phyloP scores from a whole-genome alignment of 2,113 vertebrate genomes.

The Acanthochromis polyacanthus region DNA sequence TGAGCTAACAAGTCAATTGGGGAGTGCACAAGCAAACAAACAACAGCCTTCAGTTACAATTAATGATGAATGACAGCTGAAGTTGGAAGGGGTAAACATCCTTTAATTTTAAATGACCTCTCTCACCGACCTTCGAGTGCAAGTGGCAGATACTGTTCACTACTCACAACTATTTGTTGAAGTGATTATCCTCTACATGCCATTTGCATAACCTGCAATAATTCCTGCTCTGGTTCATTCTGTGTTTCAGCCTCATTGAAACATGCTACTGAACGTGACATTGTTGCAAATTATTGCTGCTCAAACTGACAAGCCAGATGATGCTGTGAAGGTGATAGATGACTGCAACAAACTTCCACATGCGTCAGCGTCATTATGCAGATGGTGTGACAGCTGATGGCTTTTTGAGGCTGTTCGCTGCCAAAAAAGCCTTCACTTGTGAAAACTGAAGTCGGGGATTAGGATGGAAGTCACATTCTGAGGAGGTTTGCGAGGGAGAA shows the following conservation, averaged over 20 bases:
- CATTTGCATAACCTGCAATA: neutral
- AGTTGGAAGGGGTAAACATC: neutral
- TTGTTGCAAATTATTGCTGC: slow-evolving; percentile 25
- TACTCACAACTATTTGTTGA: neutral
- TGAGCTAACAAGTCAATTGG: neutral
- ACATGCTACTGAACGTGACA: neutral
- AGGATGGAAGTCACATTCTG: slow-evolving; percentile 53
- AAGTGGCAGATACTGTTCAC: neutral
- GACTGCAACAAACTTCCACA: slow-evolving; percentile 50
- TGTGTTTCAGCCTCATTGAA: slow-evolving; percentile 2
- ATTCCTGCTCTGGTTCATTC: neutral
- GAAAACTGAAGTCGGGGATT: slow-evolving; percentile 45
- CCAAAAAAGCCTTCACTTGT: slow-evolving; percentile 50
- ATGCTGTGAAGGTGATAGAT: slow-evolving; percentile 51
- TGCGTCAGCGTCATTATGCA: slow-evolving; percentile 41
- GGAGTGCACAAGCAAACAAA: neutral
- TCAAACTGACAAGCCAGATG: slow-evolving; percentile 48
- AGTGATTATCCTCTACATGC: neutral
- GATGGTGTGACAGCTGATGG: slow-evolving; percentile 56
- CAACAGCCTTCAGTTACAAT: slow-evolving; percentile 20
- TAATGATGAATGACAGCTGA: slow-evolving; percentile 18
- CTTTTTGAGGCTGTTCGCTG: slow-evolving; percentile 62
- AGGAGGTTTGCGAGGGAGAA: slow-evolving; percentile 31
- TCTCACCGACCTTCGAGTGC: neutral
- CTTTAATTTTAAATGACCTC: slow-evolving; percentile 35